Evolutionary conservation across 2,888 invertebrate genomes (phyloP).

Genomic region (Luffia ferchaultella): DNA sequence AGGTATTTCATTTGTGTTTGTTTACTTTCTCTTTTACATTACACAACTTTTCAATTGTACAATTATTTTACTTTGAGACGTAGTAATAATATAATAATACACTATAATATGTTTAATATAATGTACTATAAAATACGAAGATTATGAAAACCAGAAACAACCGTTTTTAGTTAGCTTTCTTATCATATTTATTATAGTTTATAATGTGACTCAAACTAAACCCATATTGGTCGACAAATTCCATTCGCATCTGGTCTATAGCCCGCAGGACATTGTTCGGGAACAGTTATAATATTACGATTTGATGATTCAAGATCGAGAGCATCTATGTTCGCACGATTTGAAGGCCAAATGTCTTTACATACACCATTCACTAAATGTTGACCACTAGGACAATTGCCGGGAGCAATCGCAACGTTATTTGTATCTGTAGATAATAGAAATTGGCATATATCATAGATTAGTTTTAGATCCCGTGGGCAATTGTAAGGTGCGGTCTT

Average conservation of each 20-base stretch:
- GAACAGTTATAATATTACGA: neutral
- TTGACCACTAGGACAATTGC: neutral
- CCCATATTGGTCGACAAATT: neutral
- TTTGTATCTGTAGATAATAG: neutral
- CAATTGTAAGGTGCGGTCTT: neutral
- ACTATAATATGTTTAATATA: too few species aligned
- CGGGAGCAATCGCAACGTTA: neutral
- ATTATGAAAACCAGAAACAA: too few species aligned
- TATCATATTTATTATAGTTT: too few species aligned
- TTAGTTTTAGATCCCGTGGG: neutral
- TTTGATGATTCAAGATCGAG: neutral
- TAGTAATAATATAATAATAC: too few species aligned
- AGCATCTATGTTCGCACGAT: neutral
- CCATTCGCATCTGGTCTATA: slow-evolving; percentile 9
- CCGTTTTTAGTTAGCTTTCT: too few species aligned
- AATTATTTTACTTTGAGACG: too few species aligned
- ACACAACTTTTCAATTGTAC: too few species aligned
- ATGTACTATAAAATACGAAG: too few species aligned
- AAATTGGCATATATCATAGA: neutral
- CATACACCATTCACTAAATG: neutral
- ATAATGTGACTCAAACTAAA: too few species aligned
- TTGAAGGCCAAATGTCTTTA: neutral
- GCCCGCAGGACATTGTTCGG: slow-evolving; percentile 14
- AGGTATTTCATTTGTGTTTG: too few species aligned
- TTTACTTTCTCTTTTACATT: too few species aligned